A percentile compares a stretch with the other conserved stretches of the same genome.
phyloP scores from a whole-genome alignment of 2,113 vertebrate species.

The Dipodomys ordii region DNA sequence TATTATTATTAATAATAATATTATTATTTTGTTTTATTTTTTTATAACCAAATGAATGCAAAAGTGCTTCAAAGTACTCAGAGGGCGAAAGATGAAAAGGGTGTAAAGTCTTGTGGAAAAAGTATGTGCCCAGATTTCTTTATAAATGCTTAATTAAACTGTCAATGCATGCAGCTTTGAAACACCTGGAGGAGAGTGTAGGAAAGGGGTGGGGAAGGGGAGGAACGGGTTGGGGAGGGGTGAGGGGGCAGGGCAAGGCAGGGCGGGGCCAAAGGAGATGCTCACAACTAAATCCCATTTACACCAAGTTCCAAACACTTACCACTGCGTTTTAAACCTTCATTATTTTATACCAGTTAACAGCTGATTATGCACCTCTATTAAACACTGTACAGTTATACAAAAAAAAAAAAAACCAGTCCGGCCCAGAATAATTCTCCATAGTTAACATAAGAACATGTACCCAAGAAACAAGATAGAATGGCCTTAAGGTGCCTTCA shows the following conservation, averaged over 20 bases:
- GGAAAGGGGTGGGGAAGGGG: slow-evolving; percentile 51
- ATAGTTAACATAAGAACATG: slow-evolving; percentile 93
- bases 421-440: slow-evolving; percentile 90
- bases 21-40: slow-evolving; percentile 79
- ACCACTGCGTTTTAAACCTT: slow-evolving; percentile 95
- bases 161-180: slow-evolving; percentile 97
- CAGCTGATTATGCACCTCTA: slow-evolving; percentile 92
- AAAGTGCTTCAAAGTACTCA: slow-evolving; percentile 98
- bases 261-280: slow-evolving; percentile 84
- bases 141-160: slow-evolving; percentile 96
- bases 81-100: slow-evolving; percentile 97
- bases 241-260: too few species aligned
- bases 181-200: slow-evolving; percentile 86
- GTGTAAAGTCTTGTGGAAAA: slow-evolving; percentile 91
- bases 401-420: slow-evolving; percentile 84
- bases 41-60: slow-evolving; percentile 91
- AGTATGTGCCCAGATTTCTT: slow-evolving; percentile 93
- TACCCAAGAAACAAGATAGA: slow-evolving; percentile 93
- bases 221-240: slow-evolving; percentile 84
- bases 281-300: slow-evolving; percentile 95
- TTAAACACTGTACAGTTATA: slow-evolving; percentile 94
- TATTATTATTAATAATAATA: slow-evolving; percentile 23
- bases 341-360: slow-evolving; percentile 93
- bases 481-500: slow-evolving; percentile 95
- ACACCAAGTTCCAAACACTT: slow-evolving; percentile 97